Base-by-base conservation (phyloP, 53 echinoderm and acorn worm species). In the Patiria pectinifera region DNA sequence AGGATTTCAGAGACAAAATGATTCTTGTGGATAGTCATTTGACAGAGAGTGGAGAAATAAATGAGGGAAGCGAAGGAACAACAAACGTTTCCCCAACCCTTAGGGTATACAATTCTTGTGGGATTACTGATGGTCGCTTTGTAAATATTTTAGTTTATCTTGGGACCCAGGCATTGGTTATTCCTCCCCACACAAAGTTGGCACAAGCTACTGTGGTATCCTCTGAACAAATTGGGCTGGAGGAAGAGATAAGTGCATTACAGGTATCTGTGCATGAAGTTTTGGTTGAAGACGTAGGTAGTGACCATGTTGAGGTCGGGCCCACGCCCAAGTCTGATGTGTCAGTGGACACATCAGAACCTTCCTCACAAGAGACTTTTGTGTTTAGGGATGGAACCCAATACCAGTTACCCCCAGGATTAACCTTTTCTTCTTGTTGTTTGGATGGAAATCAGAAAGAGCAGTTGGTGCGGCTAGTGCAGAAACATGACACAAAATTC, bases 381-480 rank as follows among this genome's bases (percentile, higher is more conserved):
- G 14, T 79, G 47, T 79, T 79, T 79, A 18, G 80, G 45, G 80
- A 46, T 46, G 80, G 80, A 11, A 79, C 80, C 19, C 45, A 47
- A 15, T 79, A 79, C 47, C 13, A 14, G 93, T 46, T 59, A 93
- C 91, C 59, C 92, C 91, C 69, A 79, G 47, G 45, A 3, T 46
- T 47, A 12, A 45, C 46, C 14, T 14, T 14, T 45, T 79, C 80
- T 46, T 79, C 48, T 47, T 79, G 15, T 79, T 6, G 19, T 15
- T 79, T 79, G 43, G 45, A 8, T 26, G 45, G 2, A 0, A 35
- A 45, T 35, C 78, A 78, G 78, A 11, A 78, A 35, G 78, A 78
- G 26, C 78, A 80, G 76, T 78, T 95, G 1, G 91, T 81, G n/a
- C 48, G 21, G 44, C 66, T 95, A 4, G 47, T 95, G 53, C 60